Base-by-base conservation (phyloP, 2,113 vertebrate species). In the Varanus komodoensis region DNA sequence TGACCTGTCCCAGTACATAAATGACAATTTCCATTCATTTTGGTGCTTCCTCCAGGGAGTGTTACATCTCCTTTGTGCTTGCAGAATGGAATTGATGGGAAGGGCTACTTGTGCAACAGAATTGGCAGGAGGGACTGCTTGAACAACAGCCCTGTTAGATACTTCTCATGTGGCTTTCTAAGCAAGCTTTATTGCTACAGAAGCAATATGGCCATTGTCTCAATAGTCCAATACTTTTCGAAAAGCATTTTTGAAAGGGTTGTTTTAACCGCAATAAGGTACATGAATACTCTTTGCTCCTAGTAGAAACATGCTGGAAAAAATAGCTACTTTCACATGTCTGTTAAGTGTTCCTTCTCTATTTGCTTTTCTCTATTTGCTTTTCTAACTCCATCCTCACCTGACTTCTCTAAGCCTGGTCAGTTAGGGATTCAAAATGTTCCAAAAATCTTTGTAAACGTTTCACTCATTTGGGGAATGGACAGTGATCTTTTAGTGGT, bases 221-320 rank as follows among this genome's bases (percentile, higher is more conserved):
- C 80, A 82, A 61, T 52, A 71, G 32, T 84, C 32, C 78, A 32
- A 23, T 80, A 74, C 11, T 82, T 64, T 23, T 34, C 1, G n/a
- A 44, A 69, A 29, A 25, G 38, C 3, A 44, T 82, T 57, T 15
- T 84, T 83, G 61, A 83, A 83, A 25, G 11, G 64, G 34, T 83
- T 83, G 25, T 83, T 83, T 84, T 84, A 83, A n/a, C 69, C n/a
- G 29, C 11, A 71, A n/a, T 71, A 71, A 71, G 71, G n/a, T n/a
- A 5, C 32, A 73, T 73, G 32, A n/a, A 73, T 29, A 73, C 71
- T 68, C 38, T 12, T 44, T 68, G 2, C 44, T 57, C 64, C 32
- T 82, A n/a, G 17, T 34, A 34, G 32, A 61, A 82, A 82, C 34
- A 15, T 52, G n/a, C n/a, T 23, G 54, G n/a, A 21, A 50, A 82